Conservation (phyloP, 2,113 vertebrate species). For the Aegithalos caudatus region DNA sequence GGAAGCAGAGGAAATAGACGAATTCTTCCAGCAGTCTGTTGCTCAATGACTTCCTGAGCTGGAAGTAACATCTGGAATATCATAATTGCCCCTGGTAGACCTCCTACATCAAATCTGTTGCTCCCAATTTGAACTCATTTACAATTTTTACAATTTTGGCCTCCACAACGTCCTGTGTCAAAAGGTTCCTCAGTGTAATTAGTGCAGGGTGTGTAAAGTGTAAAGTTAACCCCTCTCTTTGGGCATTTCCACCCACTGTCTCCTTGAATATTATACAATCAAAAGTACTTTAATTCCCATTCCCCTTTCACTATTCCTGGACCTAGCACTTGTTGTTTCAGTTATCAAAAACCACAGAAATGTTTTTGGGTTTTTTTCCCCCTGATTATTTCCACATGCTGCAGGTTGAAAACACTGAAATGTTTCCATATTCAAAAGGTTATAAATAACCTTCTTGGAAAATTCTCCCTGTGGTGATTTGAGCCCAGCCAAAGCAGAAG, state of each 20-base stretch:
- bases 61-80: background rate
- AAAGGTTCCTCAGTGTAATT: background rate
- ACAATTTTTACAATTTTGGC: background rate
- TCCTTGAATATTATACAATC: background rate
- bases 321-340: background rate
- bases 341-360: background rate
- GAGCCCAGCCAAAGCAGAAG: background rate
- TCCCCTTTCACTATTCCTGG: background rate
- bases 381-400: background rate
- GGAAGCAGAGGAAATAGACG: background rate
- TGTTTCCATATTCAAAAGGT: background rate
- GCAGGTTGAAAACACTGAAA: constrained; percentile 16
- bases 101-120: background rate
- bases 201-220: background rate
- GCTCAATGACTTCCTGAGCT: background rate
- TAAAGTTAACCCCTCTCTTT: background rate
- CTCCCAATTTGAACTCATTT: background rate
- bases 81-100: background rate
- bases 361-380: background rate
- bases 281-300: background rate
- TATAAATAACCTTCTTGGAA: background rate
- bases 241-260: background rate
- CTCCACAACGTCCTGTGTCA: background rate
- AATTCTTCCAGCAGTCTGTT: background rate
- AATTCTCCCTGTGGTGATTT: background rate